Evolutionary conservation across 2,888 invertebrate species (phyloP).

Genomic region (Bellardia bayeri): DNA sequence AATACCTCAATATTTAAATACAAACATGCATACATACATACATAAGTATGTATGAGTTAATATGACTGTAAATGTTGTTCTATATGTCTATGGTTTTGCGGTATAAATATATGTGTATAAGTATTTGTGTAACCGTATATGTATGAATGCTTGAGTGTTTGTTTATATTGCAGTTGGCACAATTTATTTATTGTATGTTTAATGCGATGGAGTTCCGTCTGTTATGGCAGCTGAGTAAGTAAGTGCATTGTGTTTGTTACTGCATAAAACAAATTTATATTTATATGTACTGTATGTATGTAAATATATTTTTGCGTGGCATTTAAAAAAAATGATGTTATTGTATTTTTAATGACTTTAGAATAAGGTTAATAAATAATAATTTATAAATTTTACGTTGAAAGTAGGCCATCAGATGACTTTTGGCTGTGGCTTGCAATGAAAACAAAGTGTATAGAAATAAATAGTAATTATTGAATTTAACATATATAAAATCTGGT

Average conservation of each 20-base stretch:
- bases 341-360: slow-evolving; percentile 4
- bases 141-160: slow-evolving; percentile 39
- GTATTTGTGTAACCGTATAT: not conserved
- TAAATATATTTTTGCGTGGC: not conserved
- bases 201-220: slow-evolving; percentile 58
- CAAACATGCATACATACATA: slow-evolving; percentile 18
- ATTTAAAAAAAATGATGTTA: not conserved
- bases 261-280: slow-evolving; percentile 17
- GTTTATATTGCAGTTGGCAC: slow-evolving; percentile 64
- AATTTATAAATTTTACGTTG: slow-evolving; percentile 21
- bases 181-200: slow-evolving; percentile 63
- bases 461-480: not conserved
- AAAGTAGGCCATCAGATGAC: not conserved
- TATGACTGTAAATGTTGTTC: slow-evolving; percentile 7
- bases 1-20: slow-evolving; percentile 63
- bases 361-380: slow-evolving; percentile 36
- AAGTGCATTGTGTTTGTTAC: slow-evolving; percentile 24
- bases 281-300: not conserved
- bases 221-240: slow-evolving; percentile 39
- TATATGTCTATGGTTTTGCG: slow-evolving; percentile 35
- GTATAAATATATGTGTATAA: not conserved
- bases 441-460: not conserved
- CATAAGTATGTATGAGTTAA: not conserved
- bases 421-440: not conserved
- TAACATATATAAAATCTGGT: not conserved